Evolutionary conservation across 2,113 vertebrate genomes (phyloP), one percentile per base, ranked within the genome.

Genomic region (Bos taurus): DNA sequence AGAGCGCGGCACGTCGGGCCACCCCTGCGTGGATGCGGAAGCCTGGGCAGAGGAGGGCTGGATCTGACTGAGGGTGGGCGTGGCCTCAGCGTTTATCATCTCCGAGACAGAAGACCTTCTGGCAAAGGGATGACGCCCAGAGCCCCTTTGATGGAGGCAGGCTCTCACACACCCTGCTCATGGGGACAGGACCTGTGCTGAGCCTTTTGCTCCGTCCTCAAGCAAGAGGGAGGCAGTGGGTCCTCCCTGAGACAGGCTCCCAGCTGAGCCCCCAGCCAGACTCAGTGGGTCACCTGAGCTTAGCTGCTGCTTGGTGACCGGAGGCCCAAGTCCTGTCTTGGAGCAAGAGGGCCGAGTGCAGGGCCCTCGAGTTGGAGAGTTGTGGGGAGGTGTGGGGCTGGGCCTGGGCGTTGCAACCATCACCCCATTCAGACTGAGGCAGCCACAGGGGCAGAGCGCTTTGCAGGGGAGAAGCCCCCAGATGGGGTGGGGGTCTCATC

Each of bases 1-100:
- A 74, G 52, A 36, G 40, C 0, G 3, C 0, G 0, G 7, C 7
- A 43, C 9, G 0, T 16, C 0, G 0, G 74, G 43, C 74, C 30
- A 7, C 8, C 40, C 74, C 30, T 0, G 7, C 5, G 5, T 15
- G 6, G 71, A 17, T 7, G 21, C 8, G 0, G 54, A 2, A 28
- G 56, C 21, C 30, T 25, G 4, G 14, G 14, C 30, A 33, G 40
- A 33, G 36, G 36, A 40, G 36, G 50, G 21, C 81, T 54, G 33
- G 43, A 19, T 19, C n/a, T 15, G 81, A 43, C 17, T 0, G 11
- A 43, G 28, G n/a, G 21, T 2, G 9, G 50, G n/a, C 57, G 13
- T 3, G 84, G 28, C 57, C 57, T 80, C 30, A n/a, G 57, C 11
- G 2, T 25, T 30, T 48, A 59, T 86, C 40, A 57, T 26, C 36